Evolutionary conservation across 2,888 invertebrate species (phyloP), one percentile per base, ranked within the genome.

Genomic region (Calameuta idolon): DNA sequence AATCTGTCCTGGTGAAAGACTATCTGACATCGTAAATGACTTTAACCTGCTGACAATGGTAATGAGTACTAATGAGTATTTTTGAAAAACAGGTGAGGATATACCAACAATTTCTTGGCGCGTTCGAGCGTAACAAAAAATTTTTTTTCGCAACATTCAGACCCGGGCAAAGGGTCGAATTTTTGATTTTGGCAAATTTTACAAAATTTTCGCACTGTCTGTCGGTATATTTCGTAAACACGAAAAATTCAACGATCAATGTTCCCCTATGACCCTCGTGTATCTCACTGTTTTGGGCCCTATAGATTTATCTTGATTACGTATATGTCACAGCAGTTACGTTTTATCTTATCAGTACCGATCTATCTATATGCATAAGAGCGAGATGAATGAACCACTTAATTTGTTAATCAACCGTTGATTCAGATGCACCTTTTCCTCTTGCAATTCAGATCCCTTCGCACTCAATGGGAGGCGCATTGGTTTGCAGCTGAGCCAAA

Each of bases 401-500:
- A 90, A 91, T 91, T 90, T 90, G 87, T 85, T 88, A 91, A 91
- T 90, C 90, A 91, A 89, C 80, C 89, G 88, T 89, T 88, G 88
- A 90, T 90, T 90, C 90, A 89, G 88, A 90, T 91, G 90, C 90
- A 90, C 90, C 90, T 90, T 89, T 55, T 86, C 88, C 85, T 74
- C 77, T 76, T 79, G 81, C 81, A 81, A 80, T 55, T 77, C 78
- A 80, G 82, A 84, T 85, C 86, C 85, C 85, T 23, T 76, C 76
- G 79, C 79, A 83, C 78, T 84, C 83, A 83, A 86, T 85, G 84
- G 84, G 82, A 83, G 84, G 81, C 81, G 76, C 86, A 85, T 84
- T 85, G 86, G 84, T 82, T 79, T 82, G 88, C 91, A 91, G 91
- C 91, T 91, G 90, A 90, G 85, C 87, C 88, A 89, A 91, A 91